A percentile compares a stretch with the other conserved stretches of the same genome.
Evolutionary conservation across 1,140 invertebrate genomes (phyloP).

Genomic region (Telenomus remus): DNA sequence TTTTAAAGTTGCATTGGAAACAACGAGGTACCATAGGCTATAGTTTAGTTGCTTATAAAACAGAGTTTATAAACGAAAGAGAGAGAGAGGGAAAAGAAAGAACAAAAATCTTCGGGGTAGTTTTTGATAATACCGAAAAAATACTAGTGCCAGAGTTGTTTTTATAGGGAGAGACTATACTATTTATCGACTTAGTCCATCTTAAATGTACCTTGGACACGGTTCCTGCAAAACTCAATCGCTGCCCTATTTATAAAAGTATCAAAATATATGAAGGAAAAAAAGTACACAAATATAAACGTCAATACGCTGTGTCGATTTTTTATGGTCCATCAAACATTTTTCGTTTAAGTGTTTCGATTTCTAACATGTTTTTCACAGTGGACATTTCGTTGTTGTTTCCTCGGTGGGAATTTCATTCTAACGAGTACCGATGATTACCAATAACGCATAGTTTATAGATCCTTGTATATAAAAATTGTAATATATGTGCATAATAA

Average conservation of each 20-base stretch:
- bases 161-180: constrained; percentile 36
- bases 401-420: constrained; percentile 38
- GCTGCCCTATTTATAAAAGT: constrained; percentile 62
- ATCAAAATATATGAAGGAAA: constrained; percentile 14
- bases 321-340: constrained; percentile 40
- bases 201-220: constrained; percentile 60
- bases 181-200: constrained; percentile 56
- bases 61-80: constrained; percentile 23
- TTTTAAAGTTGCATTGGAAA: constrained; percentile 22
- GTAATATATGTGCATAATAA: constrained; percentile 73
- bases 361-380: constrained; percentile 8
- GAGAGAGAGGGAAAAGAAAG: neutral
- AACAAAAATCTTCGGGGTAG: constrained; percentile 32
- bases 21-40: constrained; percentile 19
- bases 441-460: constrained; percentile 65
- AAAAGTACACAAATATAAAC: no score
- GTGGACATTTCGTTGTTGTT: constrained; percentile 27
- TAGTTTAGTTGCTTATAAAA: constrained; percentile 44
- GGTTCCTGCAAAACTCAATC: constrained; percentile 63
- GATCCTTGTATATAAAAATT: constrained; percentile 70
- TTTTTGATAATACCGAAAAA: constrained; percentile 46
- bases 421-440: constrained; percentile 43
- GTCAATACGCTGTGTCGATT: constrained; percentile 34
- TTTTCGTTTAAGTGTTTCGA: constrained; percentile 6
- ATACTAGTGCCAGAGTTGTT: constrained; percentile 52